Percentiles rank a stretch among this genome's conserved stretches.
Evolutionary conservation across 2,113 vertebrate genomes (phyloP).

Genomic region (Turnix velox): DNA sequence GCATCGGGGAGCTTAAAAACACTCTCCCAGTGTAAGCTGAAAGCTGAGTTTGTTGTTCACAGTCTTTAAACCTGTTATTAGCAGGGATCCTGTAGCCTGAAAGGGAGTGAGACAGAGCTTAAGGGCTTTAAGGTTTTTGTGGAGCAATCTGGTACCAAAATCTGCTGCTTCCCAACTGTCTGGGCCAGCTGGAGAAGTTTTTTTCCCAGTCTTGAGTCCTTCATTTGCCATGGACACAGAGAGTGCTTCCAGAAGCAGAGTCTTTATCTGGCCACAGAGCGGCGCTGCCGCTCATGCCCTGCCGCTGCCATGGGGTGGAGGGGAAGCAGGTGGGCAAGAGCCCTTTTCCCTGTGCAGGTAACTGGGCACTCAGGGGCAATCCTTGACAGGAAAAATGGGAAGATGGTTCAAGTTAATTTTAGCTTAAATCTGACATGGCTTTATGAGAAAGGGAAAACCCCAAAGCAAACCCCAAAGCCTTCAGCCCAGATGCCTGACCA

Average conservation of each 20-base stretch:
- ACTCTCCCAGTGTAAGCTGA: neutral
- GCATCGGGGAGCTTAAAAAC: neutral
- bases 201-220: neutral
- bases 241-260: neutral
- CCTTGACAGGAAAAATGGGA: neutral
- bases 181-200: neutral
- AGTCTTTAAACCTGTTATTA: neutral
- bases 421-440: neutral
- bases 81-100: neutral
- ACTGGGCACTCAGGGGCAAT: too few relatives aligned
- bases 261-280: neutral
- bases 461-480: neutral
- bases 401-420: neutral
- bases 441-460: neutral
- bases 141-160: neutral
- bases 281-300: accelerated
- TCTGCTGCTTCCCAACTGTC: accelerated
- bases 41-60: neutral
- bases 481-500: neutral
- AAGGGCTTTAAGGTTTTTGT: neutral
- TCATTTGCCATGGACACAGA: neutral
- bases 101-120: neutral
- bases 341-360: neutral
- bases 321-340: neutral
- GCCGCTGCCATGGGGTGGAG: neutral